Conservation (phyloP, 30 jellyfish, hydroid and myxozoan genomes). For the Aurelia coerulea region DNA sequence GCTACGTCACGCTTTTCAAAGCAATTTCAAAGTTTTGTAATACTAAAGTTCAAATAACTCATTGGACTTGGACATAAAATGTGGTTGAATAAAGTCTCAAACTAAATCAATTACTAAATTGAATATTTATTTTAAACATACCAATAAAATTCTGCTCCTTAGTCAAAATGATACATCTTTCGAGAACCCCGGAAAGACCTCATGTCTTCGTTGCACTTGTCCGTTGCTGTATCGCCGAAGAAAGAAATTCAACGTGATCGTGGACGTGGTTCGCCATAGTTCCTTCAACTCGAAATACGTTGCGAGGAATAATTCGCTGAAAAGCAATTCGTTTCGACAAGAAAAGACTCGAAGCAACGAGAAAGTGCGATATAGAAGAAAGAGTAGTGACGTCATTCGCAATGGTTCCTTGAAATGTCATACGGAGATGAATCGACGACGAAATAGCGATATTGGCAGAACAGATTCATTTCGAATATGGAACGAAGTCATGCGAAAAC, state of each 20-base stretch:
- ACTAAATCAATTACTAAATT: too few species aligned
- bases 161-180: constrained; percentile 17
- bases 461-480: constrained; percentile 42
- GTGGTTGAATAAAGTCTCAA: too few species aligned
- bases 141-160: too few species aligned
- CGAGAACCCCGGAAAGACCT: constrained; percentile 27
- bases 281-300: constrained; percentile 47
- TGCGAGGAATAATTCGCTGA: constrained; percentile 22
- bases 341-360: constrained; percentile 6
- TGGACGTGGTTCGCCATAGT: constrained; percentile 58
- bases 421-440: constrained; percentile 10
- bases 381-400: constrained; percentile 8
- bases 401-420: constrained; percentile 24
- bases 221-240: constrained; percentile 55
- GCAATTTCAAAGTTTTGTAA: too few species aligned
- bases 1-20: too few species aligned
- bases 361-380: not conserved
- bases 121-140: too few species aligned
- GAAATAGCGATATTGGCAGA: constrained; percentile 5
- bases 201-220: constrained; percentile 58
- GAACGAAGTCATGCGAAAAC: constrained; percentile 28
- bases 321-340: constrained; percentile 28
- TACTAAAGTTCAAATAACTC: too few species aligned
- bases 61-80: too few species aligned
- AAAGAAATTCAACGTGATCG: constrained; percentile 59